Conservation (phyloP, 1,140 invertebrate species). For the Pinna nobilis region DNA sequence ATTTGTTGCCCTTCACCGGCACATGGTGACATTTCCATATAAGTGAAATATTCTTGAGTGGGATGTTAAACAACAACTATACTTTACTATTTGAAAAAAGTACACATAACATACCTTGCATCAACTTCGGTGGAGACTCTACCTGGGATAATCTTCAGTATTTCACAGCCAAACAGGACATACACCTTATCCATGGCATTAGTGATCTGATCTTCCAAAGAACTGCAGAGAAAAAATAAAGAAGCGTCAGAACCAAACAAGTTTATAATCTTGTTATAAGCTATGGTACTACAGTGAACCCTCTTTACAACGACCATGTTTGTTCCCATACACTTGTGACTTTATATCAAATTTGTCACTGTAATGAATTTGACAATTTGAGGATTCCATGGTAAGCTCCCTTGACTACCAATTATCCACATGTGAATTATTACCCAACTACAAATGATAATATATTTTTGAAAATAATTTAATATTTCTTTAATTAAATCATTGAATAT, state of each 20-base stretch:
- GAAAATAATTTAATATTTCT: no score
- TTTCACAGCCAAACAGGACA: constrained; percentile 97
- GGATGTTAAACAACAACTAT: no score
- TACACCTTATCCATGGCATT: constrained; percentile 94
- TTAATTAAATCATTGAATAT: no score
- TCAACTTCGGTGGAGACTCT: constrained; percentile 99
- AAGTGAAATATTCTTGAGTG: no score
- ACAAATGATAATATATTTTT: no score
- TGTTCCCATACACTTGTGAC: constrained; percentile 84
- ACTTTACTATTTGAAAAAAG: neutral
- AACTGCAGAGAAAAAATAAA: constrained; percentile 76
- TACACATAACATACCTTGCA: constrained; percentile 82
- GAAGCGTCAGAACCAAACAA: neutral
- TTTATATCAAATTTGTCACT: constrained; percentile 92
- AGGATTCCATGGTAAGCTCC: constrained; percentile 92
- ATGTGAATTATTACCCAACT: no score
- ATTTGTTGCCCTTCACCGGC: no score
- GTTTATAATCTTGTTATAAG: neutral
- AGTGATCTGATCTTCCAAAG: constrained; percentile 78
- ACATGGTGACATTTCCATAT: no score
- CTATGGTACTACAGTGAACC: neutral
- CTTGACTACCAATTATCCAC: no score
- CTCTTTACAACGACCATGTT: neutral
- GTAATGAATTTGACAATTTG: constrained; percentile 90
- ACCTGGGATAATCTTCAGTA: constrained; percentile 98